Evolutionary conservation across 2,113 vertebrate genomes (phyloP), one percentile per base, ranked within the genome.

Genomic region (Tragelaphus scriptus): DNA sequence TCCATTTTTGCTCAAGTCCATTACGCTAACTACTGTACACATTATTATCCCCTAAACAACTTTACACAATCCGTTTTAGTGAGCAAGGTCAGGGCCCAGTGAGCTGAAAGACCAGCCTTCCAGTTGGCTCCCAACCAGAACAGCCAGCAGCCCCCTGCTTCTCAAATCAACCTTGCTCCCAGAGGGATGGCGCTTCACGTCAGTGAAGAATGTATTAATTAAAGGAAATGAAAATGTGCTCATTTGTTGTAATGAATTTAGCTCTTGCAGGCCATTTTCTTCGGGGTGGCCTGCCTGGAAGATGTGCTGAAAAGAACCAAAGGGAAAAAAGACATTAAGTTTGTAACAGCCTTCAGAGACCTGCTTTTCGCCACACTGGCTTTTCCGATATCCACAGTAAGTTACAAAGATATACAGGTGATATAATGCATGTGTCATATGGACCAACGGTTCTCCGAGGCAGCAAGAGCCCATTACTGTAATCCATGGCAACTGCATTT

Each of bases 201-300:
- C 96, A 95, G 87, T 90, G 96, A 98, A 87, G 90, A 98, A 95
- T 55, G 15, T 97, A 98, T 98, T 98, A 99, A 99, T 99, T 98
- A 99, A 99, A 98, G 92, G 98, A 98, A 98, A 98, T 98, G 97
- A 97, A 98, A 93, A 97, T 96, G 96, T 96, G 90, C 98, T 99
- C 98, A 99, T 98, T 98, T 98, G 95, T 90, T 98, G 97, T 98
- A 98, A 99, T 99, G 98, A 98, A 98, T 98, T 98, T 95, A 99
- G 99, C 9, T 99, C 98, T 98, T 99, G 96, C 99, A 99, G 99
- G 98, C 98, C 91, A 3, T 99, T 98, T 99, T 99, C 98, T 99
- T 98, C 28, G 98, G 98, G 82, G 96, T 99, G 77, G 98, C 98
- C 97, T 98, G 98, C 97, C 95, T 99, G 98, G 98, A 98, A 93